Conservation (phyloP, 2,797 vertebrate genomes). For the Sardinella longiceps region DNA sequence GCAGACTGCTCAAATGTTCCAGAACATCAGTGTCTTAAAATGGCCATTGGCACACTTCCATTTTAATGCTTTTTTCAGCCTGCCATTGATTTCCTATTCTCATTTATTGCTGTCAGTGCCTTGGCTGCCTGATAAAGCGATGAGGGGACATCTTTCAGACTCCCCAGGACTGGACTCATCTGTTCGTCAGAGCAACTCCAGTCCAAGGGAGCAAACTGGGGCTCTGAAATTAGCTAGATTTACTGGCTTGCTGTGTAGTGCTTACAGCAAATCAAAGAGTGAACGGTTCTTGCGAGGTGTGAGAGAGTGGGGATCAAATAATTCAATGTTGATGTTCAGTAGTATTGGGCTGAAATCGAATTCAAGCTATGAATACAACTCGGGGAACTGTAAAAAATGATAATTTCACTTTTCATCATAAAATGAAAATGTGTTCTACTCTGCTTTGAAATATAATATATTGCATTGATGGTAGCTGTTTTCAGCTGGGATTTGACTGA, state of each 20-base stretch:
- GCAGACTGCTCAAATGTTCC: slow-evolving; percentile 56
- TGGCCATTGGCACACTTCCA: slow-evolving; percentile 63
- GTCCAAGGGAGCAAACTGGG: slow-evolving; percentile 37
- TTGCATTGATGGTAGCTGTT: background rate
- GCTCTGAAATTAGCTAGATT: slow-evolving; percentile 48
- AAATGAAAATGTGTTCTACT: background rate
- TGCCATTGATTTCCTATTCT: slow-evolving; percentile 56
- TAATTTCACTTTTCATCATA: slow-evolving; percentile 5
- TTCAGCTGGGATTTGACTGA: background rate
- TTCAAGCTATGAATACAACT: slow-evolving; percentile 20
- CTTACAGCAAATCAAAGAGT: slow-evolving; percentile 41
- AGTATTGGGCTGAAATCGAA: slow-evolving; percentile 23
- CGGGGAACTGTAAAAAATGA: slow-evolving; percentile 9
- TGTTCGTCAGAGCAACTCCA: slow-evolving; percentile 47
- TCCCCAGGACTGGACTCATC: slow-evolving; percentile 45
- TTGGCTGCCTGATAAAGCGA: slow-evolving; percentile 49
- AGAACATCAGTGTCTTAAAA: slow-evolving; percentile 52
- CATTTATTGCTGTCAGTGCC: slow-evolving; percentile 59
- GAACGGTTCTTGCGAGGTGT: background rate
- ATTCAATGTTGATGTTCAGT: slow-evolving; percentile 3
- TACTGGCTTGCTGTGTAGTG: slow-evolving; percentile 29
- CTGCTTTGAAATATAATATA: background rate
- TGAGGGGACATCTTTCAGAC: slow-evolving; percentile 51
- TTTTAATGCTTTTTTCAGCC: slow-evolving; percentile 51
- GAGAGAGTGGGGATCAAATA: slow-evolving; percentile 20